A percentile compares a stretch with the other conserved stretches of the same genome.
phyloP scores from a whole-genome alignment of 2,888 invertebrate genomes.

The Stenolophus ochropezus region DNA sequence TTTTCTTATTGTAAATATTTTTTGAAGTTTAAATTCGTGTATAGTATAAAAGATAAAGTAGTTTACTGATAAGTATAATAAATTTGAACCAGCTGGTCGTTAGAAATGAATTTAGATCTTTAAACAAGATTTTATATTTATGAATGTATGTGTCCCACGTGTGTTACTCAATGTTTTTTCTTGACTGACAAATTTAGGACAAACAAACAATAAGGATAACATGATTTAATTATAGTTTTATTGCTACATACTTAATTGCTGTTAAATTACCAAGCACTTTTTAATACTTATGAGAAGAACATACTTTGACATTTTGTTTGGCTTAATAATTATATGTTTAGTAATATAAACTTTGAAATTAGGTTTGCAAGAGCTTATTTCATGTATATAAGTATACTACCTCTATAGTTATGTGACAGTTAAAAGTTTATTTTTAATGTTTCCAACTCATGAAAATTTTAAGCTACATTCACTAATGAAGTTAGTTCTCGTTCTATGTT shows the following conservation, averaged over 20 bases:
- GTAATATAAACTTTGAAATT: background rate
- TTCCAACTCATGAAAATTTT: too few relatives aligned
- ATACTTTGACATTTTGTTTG: background rate
- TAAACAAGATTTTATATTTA: background rate
- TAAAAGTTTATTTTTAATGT: too few relatives aligned
- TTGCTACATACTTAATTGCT: constrained; percentile 29
- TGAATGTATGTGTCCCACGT: background rate
- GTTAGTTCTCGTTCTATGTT: too few relatives aligned
- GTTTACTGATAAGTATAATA: background rate
- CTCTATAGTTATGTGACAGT: too few relatives aligned
- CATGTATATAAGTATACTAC: background rate
- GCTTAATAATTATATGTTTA: background rate
- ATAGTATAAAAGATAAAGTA: background rate
- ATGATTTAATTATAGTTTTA: constrained; percentile 5
- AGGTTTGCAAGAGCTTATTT: background rate
- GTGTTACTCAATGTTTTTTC: constrained; percentile 8
- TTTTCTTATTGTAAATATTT: background rate
- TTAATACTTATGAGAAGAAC: background rate
- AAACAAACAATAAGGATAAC: background rate
- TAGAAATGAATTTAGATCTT: background rate
- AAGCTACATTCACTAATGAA: too few relatives aligned
- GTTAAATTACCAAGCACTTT: constrained; percentile 16
- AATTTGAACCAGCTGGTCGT: background rate
- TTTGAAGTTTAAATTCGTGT: background rate
- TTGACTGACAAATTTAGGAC: constrained; percentile 41